Conservation (phyloP, 2,888 invertebrate species). For the Polyploca ridens region DNA sequence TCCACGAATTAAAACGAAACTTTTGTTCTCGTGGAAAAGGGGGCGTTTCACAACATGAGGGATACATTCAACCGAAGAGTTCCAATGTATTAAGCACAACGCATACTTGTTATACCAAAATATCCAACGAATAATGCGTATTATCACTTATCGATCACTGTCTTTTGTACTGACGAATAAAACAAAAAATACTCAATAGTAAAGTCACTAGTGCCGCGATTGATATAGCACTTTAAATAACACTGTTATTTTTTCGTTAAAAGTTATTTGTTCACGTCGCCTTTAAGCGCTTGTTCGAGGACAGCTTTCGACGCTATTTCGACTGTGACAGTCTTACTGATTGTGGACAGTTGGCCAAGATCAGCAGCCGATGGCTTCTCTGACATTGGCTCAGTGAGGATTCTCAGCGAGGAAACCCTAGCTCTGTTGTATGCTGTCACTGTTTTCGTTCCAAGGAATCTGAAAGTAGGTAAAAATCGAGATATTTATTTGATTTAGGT, state of each 20-base stretch:
- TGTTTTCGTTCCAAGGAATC: conserved; percentile 94
- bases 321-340: conserved; percentile 79
- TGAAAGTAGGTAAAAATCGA: conserved; percentile 62
- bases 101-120: neutral
- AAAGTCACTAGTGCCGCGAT: neutral
- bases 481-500: conserved; percentile 56
- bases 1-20: neutral
- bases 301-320: conserved; percentile 76
- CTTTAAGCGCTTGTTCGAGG: conserved; percentile 71
- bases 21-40: neutral
- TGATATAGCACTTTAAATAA: conserved; percentile 1
- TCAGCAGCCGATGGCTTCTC: conserved; percentile 36
- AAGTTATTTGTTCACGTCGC: conserved; percentile 56
- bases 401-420: conserved; percentile 93
- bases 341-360: conserved; percentile 68
- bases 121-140: neutral
- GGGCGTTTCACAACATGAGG: neutral
- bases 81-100: neutral
- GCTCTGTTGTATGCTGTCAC: conserved; percentile 96
- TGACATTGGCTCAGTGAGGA: conserved; percentile 71
- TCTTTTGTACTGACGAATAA: conserved; percentile 43
- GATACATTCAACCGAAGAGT: neutral
- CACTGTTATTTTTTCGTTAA: neutral
- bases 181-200: conserved; percentile 29
- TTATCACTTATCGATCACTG: conserved; percentile 39